Evolutionary conservation across 2,888 invertebrate species (phyloP), one percentile per base, ranked within the genome.

Genomic region (Volucella inflata): DNA sequence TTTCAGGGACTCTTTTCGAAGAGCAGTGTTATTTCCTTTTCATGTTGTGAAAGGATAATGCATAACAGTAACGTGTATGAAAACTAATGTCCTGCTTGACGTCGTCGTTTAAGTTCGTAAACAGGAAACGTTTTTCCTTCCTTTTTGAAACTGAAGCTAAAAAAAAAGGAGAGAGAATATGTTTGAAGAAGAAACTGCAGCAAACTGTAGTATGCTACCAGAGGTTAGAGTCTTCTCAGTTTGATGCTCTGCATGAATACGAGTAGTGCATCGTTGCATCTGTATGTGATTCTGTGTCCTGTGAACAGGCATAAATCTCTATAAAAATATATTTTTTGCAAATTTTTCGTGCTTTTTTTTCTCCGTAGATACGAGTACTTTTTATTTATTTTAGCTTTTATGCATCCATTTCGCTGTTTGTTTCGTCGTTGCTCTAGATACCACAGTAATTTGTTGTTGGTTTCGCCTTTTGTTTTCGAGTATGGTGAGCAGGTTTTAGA

Each of bases 91-190:
- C 79, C 83, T 79, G 79, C 30, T 30, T 30, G 79, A 79, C 83
- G 83, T 75, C 55, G 74, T 59, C 79, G 79, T 65, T 84, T 75
- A 79, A 75, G 83, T 84, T 79, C 79, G 83, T 84, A 84, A 84
- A 84, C 83, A 84, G 83, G 83, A 84, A 84, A 75, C 65, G 79
- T 75, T 84, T 84, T 84, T 74, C 74, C 74, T 74, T 70, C 68
- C 72, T 60, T 57, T 44, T 55, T 40, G 30, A 71, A 57, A 59
- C 30, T 30, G 30, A 30, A 64, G 53, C 30, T 38, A 42, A 42
- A 62, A 40, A 42, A 42, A 62, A 40, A 40, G 48, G 46, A 2
- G 8, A 30, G 30, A 30, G 30, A 4, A 6, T 4, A 30, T 6
- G 30, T 30, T 30, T 30, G 36, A 82, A 46, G 8, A 77, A 64